Conservation (phyloP, 2,113 vertebrate genomes). For the Butastur rufipennis region DNA sequence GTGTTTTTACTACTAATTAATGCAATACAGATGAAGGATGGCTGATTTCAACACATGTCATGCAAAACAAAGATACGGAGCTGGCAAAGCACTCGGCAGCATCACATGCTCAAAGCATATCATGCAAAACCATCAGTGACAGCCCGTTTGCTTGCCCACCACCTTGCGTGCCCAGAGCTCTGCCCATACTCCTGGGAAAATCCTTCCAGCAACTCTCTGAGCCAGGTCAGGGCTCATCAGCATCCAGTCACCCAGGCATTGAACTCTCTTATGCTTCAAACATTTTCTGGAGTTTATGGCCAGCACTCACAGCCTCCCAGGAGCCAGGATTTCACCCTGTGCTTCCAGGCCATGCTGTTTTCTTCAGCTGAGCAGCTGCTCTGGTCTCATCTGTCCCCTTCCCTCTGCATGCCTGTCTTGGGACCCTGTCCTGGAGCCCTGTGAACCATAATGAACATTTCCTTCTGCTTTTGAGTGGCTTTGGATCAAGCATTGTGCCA, state of each 20-base stretch:
- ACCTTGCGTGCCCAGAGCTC: background rate
- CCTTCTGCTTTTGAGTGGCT: background rate
- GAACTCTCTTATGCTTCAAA: background rate
- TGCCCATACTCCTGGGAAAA: background rate
- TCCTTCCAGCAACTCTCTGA: background rate
- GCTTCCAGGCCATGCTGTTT: background rate
- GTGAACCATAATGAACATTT: background rate
- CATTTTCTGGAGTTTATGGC: background rate
- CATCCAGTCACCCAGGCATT: background rate
- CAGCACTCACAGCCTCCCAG: background rate
- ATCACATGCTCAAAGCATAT: background rate
- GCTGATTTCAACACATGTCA: background rate
- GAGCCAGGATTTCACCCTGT: background rate
- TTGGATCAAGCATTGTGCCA: background rate
- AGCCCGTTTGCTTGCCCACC: background rate
- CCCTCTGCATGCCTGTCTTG: background rate
- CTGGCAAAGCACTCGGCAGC: background rate
- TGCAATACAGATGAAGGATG: background rate
- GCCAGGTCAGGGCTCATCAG: background rate
- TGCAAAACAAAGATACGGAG: accelerated
- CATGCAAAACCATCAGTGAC: background rate
- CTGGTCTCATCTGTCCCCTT: background rate
- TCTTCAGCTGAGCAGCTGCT: background rate
- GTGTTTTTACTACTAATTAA: background rate
- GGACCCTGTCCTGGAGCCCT: background rate